Base-by-base conservation (phyloP, 2,113 vertebrate genomes). In the Otolemur garnettii region DNA sequence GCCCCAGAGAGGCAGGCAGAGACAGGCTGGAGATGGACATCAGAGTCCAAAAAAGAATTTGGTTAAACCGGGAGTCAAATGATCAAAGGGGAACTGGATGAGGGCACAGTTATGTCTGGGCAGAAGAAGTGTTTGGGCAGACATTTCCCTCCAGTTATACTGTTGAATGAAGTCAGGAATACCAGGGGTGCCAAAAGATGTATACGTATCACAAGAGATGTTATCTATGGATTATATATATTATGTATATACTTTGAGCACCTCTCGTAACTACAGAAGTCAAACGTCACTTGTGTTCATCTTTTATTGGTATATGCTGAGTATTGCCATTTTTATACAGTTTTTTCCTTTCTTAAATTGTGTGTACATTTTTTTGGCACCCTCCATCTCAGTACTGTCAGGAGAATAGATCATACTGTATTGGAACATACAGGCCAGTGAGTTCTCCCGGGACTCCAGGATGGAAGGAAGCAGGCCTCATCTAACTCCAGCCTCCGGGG, bases 401-500 rank as follows among this genome's bases (percentile, higher is more conserved):
- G 45, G 15, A 5, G 35, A n/a, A 19, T 0, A 0, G 12, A 60
- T 71, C 45, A 35, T 22, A n/a, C 33, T 45, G 18, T 17, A 1
- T 9, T 9, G 15, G 17, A 17, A 7, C 19, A 60, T 57, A 26
- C 21, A 57, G 62, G 21, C 26, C 45, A 42, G 13, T 57, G 59
- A 53, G n/a, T 30, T 86, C 26, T 55, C 33, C 26, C 0, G 15
- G 62, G 62, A 30, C 66, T 21, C 59, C 22, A 50, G 14, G 53
- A 4, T 45, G 38, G 64, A 24, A 87, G 42, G 42, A 85, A 55
- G 42, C 13, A 38, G 50, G 17, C n/a, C n/a, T 66, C 18, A 2
- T 7, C 7, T 1, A 15, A 21, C 7, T 22, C 45, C 53, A 86
- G 33, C 64, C 30, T 50, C 62, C 21, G 50, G 17, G 9, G 24